These are phyloP conservation scores for Epinotia demarniana DNA, from an alignment of 2,888 invertebrate species.

Conservation along the genomic window DNA sequence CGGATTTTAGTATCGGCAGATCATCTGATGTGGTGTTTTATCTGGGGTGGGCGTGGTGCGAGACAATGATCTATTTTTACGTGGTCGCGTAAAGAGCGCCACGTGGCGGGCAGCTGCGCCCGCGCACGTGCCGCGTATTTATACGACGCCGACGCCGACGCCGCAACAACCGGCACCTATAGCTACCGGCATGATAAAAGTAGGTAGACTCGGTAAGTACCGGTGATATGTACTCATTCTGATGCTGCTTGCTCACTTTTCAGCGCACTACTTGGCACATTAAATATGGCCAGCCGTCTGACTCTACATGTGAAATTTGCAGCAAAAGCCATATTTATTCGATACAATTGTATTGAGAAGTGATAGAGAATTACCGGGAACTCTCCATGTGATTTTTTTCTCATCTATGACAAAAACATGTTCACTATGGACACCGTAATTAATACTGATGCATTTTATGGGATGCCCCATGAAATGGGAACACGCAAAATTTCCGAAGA, in stretches of 20 bases:
- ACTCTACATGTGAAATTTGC: no score
- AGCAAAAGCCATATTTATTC: no score
- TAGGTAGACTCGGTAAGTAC: not conserved
- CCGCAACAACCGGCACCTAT: conserved; percentile 52
- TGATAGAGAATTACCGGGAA: not conserved
- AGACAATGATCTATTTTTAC: conserved; percentile 84
- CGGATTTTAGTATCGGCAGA: conserved; percentile 69
- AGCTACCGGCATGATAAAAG: conserved; percentile 15
- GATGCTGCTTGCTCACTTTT: no score
- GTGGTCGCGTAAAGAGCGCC: conserved; percentile 75
- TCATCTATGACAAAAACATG: no score
- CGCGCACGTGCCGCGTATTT: conserved; percentile 81
- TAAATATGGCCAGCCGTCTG: no score
- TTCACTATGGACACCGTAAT: no score
- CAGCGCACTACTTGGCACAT: no score
- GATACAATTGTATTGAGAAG: not conserved
- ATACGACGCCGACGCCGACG: conserved; percentile 61
- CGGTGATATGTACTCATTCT: not conserved
- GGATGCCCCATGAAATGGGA: no score
- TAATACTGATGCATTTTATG: no score
- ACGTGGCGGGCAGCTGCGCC: conserved; percentile 82
- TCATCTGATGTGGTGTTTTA: conserved; percentile 83
- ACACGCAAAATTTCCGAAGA: no score
- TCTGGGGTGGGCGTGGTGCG: conserved; percentile 77
- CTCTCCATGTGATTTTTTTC: not conserved